Evolutionary conservation across 2,113 vertebrate species (phyloP), one percentile per base, ranked within the genome.

Genomic region (Entomyzon cyanotis): DNA sequence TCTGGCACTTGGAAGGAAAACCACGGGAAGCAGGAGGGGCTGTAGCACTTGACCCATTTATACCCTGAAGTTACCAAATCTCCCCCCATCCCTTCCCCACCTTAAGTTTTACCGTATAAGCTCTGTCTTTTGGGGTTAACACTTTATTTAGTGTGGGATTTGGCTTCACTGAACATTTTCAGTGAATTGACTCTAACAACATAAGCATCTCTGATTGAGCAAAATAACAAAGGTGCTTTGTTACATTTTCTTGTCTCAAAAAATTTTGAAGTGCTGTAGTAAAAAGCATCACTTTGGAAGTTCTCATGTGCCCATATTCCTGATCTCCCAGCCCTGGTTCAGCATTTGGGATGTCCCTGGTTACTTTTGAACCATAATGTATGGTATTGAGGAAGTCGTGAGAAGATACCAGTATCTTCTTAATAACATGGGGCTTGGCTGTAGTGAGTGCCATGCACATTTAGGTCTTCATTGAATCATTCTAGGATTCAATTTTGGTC

Each of bases 1-100:
- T 84, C 92, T 93, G 92, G 53, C 47, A 3, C 88, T 80, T 69
- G n/a, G 71, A 46, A 84, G 85, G 47, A 93, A 85, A 86, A 52
- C 30, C 69, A 41, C 5, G 77, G 85, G 79, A 87, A 92, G 76
- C 76, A 82, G 85, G 49, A 89, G 59, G 59, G 60, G 41, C 58
- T 68, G 9, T 22, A 44, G 35, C 23, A 3, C 20, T 68, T 70
- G 74, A 33, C 17, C 31, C 28, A 5, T 42, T 74, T 56, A 17
- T 59, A 31, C 44, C 41, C 56, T 74, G 42, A 74, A 63, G 21
- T 75, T 89, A 62, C 30, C 24, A 22, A n/a, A 23, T 58, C 47
- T 49, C 10, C 9, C 13, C 27, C 21, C 5, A 9, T 20, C 8
- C 14, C 5, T 52, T 39, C 19, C 21, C 24, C 7, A 5, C 39